A percentile compares a stretch with the other conserved stretches of the same genome.
Evolutionary conservation across 2,113 vertebrate species (phyloP).

Genomic region (Eleginops maclovinus): DNA sequence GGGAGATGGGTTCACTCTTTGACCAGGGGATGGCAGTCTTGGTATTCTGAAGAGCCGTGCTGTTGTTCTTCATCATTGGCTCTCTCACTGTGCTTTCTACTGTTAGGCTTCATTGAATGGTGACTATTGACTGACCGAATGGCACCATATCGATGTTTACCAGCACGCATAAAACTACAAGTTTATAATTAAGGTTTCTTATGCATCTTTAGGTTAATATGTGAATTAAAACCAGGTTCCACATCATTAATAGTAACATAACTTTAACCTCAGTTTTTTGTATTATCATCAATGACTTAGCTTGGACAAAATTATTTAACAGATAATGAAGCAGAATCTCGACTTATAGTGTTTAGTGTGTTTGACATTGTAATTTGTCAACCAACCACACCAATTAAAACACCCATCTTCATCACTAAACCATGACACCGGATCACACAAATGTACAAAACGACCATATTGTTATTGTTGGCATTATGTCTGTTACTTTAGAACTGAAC

Average conservation of each 20-base stretch:
- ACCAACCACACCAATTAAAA: background rate
- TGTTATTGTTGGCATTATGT: background rate
- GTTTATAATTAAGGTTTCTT: slow-evolving; percentile 15
- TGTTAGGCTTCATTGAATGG: slow-evolving; percentile 9
- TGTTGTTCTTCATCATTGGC: slow-evolving; percentile 5
- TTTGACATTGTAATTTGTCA: too few species aligned
- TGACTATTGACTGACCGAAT: slow-evolving; percentile 30
- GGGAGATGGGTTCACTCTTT: background rate
- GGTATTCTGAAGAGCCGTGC: slow-evolving; percentile 38
- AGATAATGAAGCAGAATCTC: too few species aligned
- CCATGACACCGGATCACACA: background rate
- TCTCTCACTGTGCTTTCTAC: background rate
- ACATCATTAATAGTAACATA: background rate
- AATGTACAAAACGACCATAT: background rate
- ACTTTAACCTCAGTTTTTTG: background rate
- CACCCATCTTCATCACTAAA: background rate
- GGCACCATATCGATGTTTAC: slow-evolving; percentile 8
- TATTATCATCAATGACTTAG: background rate
- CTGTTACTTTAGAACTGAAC: background rate
- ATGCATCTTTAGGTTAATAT: background rate
- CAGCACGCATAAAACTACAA: slow-evolving; percentile 3
- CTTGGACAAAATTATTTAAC: background rate
- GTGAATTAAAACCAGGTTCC: background rate
- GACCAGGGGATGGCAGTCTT: slow-evolving; percentile 74
- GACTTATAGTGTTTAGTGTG: too few species aligned